Evolutionary conservation across 2,888 invertebrate species (phyloP), one percentile per base, ranked within the genome.

Genomic region (Cloeon dipterum): DNA sequence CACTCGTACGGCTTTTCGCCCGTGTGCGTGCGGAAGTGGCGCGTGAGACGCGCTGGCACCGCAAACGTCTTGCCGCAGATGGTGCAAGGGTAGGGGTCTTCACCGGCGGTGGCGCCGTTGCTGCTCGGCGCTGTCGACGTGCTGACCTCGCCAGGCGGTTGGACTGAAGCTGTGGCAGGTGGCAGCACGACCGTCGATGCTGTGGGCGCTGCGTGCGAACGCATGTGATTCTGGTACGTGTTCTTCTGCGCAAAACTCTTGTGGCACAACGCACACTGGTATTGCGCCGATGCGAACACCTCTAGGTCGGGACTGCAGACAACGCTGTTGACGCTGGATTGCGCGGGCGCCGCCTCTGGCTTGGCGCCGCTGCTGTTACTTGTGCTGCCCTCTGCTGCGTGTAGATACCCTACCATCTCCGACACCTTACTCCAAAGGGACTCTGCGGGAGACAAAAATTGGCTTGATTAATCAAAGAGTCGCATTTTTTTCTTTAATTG

Each of bases 1-100:
- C 86, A 88, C 55, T 79, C 73, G 55, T 83, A 88, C 2, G 88
- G 86, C 47, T 86, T 73, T 53, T 86, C 86, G 25, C 86, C 86
- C 18, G 86, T 86, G 53, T 86, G 86, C 8, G 85, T 86, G 41
- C 86, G 67, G 54, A 83, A 85, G 52, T 88, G 86, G 34, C 86
- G 72, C 39, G 69, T 70, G 45, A 86, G 63, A 42, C 86, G 66
- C 37, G 86, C 86, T 19, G 86, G 86, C 36, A 86, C 85, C 29
- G 86, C 82, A 54, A 86, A 88, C 11, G 83, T 83, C 56, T 86
- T 86, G 47, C 79, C 71, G 56, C 86, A 88, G 46, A 83, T 82
- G 57, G 85, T 79, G 58, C 86, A 86, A 44, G 76, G 72, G 58
- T 85, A 85, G 17, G 82, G 81, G 58, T 83, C 83, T 25, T 59